Percentiles rank a stretch among this genome's conserved stretches.
These are phyloP conservation scores for Hydropotes inermis DNA, from an alignment of 2,113 vertebrate species.

Conservation along the genomic window DNA sequence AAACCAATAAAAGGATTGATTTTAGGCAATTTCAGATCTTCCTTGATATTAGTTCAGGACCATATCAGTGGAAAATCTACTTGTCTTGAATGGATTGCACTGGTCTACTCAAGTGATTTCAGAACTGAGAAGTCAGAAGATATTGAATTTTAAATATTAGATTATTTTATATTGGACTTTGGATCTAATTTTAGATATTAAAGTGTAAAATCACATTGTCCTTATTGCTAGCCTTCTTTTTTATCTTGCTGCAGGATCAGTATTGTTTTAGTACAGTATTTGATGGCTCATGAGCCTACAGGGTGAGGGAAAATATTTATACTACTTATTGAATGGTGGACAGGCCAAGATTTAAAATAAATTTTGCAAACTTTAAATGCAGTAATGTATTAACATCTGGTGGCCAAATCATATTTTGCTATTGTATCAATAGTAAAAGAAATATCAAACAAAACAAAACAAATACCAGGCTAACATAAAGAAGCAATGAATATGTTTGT, in stretches of 20 bases:
- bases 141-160: conserved; percentile 79
- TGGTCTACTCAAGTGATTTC: conserved; percentile 68
- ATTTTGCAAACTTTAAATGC: conserved; percentile 28
- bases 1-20: conserved; percentile 68
- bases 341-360: conserved; percentile 31
- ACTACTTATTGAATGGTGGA: not conserved
- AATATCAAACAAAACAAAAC: conserved; percentile 21
- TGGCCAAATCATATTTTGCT: not conserved
- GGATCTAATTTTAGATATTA: conserved; percentile 78
- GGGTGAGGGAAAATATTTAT: conserved; percentile 34
- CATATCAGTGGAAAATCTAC: conserved; percentile 59
- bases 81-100: conserved; percentile 72
- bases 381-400: conserved; percentile 23
- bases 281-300: conserved; percentile 37
- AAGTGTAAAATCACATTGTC: conserved; percentile 75
- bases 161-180: conserved; percentile 77
- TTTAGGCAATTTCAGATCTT: conserved; percentile 67
- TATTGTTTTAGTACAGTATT: conserved; percentile 56
- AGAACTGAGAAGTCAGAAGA: conserved; percentile 68
- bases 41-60: conserved; percentile 61
- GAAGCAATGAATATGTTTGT: not conserved
- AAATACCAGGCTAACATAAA: not conserved
- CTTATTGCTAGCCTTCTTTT: conserved; percentile 68
- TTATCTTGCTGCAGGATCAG: conserved; percentile 61
- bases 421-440: not conserved